These are phyloP conservation scores for Drosophila insularis DNA, from an alignment of 1,140 invertebrate genomes.

Conservation along the genomic window DNA sequence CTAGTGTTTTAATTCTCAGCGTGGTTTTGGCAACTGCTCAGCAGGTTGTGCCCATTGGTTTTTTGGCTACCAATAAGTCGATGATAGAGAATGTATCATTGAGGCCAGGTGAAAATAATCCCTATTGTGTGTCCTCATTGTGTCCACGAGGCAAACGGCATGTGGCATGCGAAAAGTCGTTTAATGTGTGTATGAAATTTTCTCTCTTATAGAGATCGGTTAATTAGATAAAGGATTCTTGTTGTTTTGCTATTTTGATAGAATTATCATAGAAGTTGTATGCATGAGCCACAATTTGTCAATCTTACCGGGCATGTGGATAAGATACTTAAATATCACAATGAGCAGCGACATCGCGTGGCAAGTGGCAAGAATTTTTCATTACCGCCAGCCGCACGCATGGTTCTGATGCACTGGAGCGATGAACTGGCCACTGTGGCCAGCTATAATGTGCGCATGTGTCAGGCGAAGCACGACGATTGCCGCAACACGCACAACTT, in stretches of 20 bases:
- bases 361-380: slow-evolving; percentile 37
- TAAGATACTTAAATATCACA: slow-evolving; percentile 44
- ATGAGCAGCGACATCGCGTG: slow-evolving; percentile 40
- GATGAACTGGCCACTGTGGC: slow-evolving; percentile 56
- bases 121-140: slow-evolving; percentile 45
- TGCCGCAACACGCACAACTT: slow-evolving; percentile 57
- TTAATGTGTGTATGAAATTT: slow-evolving; percentile 23
- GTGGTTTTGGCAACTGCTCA: background rate
- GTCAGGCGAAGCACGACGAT: slow-evolving; percentile 50
- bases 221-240: background rate
- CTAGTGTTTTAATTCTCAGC: background rate
- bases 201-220: too few relatives aligned
- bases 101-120: slow-evolving; percentile 27
- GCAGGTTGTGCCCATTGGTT: background rate
- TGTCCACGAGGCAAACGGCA: slow-evolving; percentile 43
- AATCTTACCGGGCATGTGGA: slow-evolving; percentile 26
- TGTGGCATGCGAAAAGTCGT: slow-evolving; percentile 52
- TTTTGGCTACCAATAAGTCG: background rate
- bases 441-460: slow-evolving; percentile 54
- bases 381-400: slow-evolving; percentile 52
- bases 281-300: slow-evolving; percentile 7
- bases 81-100: too few relatives aligned
- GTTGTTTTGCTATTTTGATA: background rate
- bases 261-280: slow-evolving; percentile 21
- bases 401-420: slow-evolving; percentile 68